Base-by-base conservation (phyloP, 2,797 vertebrate genomes). In the Anniella stebbinsi region DNA sequence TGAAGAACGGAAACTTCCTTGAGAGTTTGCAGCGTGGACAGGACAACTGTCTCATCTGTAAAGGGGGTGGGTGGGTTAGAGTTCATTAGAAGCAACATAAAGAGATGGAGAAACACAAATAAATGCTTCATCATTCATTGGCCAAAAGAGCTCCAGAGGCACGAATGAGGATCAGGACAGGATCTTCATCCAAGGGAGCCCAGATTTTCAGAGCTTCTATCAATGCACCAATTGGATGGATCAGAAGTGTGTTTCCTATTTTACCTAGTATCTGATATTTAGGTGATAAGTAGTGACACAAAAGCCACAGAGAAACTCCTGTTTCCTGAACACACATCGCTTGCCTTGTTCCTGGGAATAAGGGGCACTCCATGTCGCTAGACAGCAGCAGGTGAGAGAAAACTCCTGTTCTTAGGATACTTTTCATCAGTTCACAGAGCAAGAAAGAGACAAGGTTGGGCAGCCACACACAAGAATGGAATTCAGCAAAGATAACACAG, bases 401-500 rank as follows among this genome's bases (percentile, higher is more conserved):
- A 11, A 30, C 2, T 2, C 67, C 36, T 30, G 10, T 67, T 57
- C 48, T 4, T 7, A 38, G 66, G 76, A 78, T 15, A 10, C 3
- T 17, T 10, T 10, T 4, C 23, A n/a, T 38, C 5, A 1, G 69
- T 63, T 25, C 54, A 17, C 6, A 7, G 0, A 25, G 57, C 51
- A 25, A 67, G 84, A 67, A 48, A 82, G 21, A 7, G 86, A 80
- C 18, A 2, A 0, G 48, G 63, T 28, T 28, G 38, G 88, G 3
- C 33, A 38, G 89, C 13, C 72, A 89, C 23, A 13, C 8, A 89
- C 28, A 30, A 87, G 90, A 30, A 80, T 1, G n/a, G 91, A 21
- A 38, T 8, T 12, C 54, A 12, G 38, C 5, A 4, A 88, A 89
- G 80, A 63, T 92, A 95, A 90, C 6, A 90, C 8, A 80, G n/a